These are phyloP conservation scores for Sinosuthora webbiana DNA, from an alignment of 2,113 vertebrate genomes.

Conservation along the genomic window DNA sequence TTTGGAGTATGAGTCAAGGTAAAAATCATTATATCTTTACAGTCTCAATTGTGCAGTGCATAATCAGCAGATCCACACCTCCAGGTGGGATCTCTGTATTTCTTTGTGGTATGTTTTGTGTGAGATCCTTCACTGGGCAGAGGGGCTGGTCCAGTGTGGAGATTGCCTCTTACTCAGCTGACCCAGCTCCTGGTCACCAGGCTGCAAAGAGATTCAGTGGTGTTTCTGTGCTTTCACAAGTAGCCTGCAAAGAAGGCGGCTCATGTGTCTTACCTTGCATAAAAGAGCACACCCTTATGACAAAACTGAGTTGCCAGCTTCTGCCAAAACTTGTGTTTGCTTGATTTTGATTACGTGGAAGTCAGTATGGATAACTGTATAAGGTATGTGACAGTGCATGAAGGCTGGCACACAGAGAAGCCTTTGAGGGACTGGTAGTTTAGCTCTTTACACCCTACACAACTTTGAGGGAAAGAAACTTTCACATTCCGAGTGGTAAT, in stretches of 20 bases:
- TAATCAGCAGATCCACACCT: neutral
- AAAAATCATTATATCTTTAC: neutral
- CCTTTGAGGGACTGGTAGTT: neutral
- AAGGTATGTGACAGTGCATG: neutral
- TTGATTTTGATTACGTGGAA: neutral
- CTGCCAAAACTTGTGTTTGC: neutral
- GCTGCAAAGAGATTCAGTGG: neutral
- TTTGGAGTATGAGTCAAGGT: neutral
- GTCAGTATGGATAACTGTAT: neutral
- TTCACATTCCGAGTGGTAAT: neutral
- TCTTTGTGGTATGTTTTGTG: neutral
- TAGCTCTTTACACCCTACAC: neutral
- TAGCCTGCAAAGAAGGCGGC: neutral
- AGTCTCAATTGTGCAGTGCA: neutral
- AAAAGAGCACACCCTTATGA: neutral
- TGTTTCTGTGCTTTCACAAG: neutral
- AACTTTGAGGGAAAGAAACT: neutral
- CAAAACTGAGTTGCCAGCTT: neutral
- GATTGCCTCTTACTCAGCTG: neutral
- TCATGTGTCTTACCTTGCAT: accelerated
- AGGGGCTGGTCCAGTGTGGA: neutral
- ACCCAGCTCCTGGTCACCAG: neutral
- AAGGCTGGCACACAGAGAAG: neutral
- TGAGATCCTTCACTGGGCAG: neutral
- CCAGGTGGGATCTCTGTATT: neutral